A percentile compares a stretch with the other conserved stretches of the same genome.
These are phyloP conservation scores for Lagodon rhomboides DNA, from an alignment of 2,797 vertebrate species.

Conservation along the genomic window DNA sequence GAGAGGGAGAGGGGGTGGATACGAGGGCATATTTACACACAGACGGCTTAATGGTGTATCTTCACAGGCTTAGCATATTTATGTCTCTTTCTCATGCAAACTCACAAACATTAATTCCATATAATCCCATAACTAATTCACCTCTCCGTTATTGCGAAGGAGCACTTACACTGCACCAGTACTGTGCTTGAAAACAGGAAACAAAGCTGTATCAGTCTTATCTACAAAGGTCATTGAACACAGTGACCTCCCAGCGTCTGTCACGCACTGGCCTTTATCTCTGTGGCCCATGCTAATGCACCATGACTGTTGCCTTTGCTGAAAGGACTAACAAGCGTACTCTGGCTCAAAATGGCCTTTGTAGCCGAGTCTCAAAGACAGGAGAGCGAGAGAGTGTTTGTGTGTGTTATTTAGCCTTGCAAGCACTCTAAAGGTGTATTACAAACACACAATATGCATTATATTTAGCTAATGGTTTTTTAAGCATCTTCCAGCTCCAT, in stretches of 20 bases:
- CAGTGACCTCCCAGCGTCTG: slow-evolving; percentile 53
- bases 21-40: background rate
- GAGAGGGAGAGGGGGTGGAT: background rate
- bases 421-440: background rate
- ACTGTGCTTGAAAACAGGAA: background rate
- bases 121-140: slow-evolving; percentile 3
- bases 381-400: background rate
- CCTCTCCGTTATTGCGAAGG: background rate
- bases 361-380: slow-evolving; percentile 1
- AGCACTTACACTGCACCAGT: background rate
- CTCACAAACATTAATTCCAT: background rate
- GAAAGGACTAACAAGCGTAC: slow-evolving; percentile 52
- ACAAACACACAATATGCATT: slow-evolving; percentile 1
- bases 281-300: slow-evolving; percentile 50
- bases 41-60: background rate
- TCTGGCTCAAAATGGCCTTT: slow-evolving; percentile 43
- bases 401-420: background rate
- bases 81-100: slow-evolving; percentile 13
- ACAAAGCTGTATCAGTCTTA: slow-evolving; percentile 32
- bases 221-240: slow-evolving; percentile 62
- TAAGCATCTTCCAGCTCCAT: background rate
- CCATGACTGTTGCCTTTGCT: slow-evolving; percentile 61
- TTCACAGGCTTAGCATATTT: background rate
- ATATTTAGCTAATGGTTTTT: background rate
- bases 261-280: slow-evolving; percentile 70